These are phyloP conservation scores for Clarias macrocephalus DNA, from an alignment of 2,113 vertebrate species.

Conservation along the genomic window DNA sequence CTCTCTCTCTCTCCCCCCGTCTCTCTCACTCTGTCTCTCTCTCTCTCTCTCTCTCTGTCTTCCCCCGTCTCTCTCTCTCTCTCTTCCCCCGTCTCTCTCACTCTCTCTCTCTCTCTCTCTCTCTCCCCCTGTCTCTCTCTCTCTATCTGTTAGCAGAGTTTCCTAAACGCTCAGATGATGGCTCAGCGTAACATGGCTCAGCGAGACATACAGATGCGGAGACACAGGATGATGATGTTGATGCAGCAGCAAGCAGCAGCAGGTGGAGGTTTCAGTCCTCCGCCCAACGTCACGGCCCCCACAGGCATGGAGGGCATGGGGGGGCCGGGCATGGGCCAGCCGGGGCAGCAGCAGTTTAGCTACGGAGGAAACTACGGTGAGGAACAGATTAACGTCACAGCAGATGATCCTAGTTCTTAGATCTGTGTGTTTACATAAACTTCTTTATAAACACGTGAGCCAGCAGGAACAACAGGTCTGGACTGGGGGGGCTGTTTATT, in stretches of 20 bases:
- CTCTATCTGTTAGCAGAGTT: conserved; percentile 75
- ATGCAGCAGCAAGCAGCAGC: conserved; percentile 77
- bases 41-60: too few relatives aligned
- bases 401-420: too few relatives aligned
- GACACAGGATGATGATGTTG: conserved; percentile 87
- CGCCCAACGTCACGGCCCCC: conserved; percentile 92
- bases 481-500: too few relatives aligned
- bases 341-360: conserved; percentile 84
- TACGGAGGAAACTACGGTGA: conserved; percentile 90
- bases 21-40: too few relatives aligned
- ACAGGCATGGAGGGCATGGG: conserved; percentile 85
- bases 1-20: neutral
- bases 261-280: conserved; percentile 86
- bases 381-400: neutral
- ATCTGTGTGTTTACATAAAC: too few relatives aligned
- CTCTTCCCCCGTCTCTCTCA: neutral
- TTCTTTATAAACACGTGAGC: too few relatives aligned
- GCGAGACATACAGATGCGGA: conserved; percentile 82
- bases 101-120: neutral
- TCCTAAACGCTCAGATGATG: conserved; percentile 93
- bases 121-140: neutral
- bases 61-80: neutral
- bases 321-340: conserved; percentile 78
- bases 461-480: too few relatives aligned
- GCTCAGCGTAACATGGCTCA: conserved; percentile 80